phyloP scores from a whole-genome alignment of 2,113 vertebrate genomes.

The Erythrocebus patas region DNA sequence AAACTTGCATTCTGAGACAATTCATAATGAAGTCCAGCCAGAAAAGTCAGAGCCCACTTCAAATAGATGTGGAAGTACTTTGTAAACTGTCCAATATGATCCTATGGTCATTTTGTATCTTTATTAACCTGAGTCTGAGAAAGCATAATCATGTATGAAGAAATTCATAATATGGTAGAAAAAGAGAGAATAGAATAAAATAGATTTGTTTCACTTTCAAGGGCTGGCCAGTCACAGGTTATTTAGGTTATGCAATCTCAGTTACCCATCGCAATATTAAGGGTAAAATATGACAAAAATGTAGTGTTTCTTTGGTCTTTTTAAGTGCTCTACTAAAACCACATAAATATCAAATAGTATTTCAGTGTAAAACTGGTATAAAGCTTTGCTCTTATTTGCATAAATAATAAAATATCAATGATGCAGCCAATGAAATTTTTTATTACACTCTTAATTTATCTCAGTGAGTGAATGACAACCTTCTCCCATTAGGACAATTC shows the following conservation, averaged over 20 bases:
- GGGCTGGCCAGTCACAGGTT: neutral
- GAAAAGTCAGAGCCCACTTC: neutral
- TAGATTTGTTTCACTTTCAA: neutral
- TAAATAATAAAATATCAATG: neutral
- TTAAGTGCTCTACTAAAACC: neutral
- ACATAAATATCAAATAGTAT: neutral
- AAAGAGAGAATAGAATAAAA: neutral
- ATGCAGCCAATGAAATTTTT: neutral
- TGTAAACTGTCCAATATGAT: neutral
- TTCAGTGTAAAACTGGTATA: neutral
- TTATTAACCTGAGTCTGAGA: neutral
- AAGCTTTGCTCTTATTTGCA: neutral
- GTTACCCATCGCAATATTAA: neutral
- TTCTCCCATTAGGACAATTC: conserved; percentile 35
- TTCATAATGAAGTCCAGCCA: neutral
- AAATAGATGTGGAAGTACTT: neutral
- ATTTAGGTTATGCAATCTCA: neutral
- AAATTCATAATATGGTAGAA: neutral
- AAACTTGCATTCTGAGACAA: neutral
- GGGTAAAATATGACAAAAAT: neutral
- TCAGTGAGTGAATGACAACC: neutral
- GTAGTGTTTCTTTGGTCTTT: neutral
- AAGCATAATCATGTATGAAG: neutral
- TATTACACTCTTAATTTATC: conserved; percentile 9
- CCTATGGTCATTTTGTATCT: neutral